phyloP scores from a whole-genome alignment of 64 coral and sea anemone species.

The Montipora efflorescens region DNA sequence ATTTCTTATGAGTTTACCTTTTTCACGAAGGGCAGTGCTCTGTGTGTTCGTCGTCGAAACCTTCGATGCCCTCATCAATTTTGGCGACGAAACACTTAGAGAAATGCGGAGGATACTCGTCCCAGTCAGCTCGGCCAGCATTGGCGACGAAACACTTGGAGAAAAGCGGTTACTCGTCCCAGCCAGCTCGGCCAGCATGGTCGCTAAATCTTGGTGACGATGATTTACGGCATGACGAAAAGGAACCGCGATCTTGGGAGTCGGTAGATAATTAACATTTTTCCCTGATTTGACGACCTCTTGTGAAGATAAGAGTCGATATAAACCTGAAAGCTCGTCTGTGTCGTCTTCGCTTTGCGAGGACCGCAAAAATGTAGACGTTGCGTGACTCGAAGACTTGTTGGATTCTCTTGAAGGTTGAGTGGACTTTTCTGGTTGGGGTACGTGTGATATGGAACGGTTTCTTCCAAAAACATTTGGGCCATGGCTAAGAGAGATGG shows the following conservation, averaged over 20 bases:
- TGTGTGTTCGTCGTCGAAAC: neutral
- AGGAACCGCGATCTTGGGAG: neutral
- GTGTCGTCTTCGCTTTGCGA: neutral
- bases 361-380: neutral
- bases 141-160: neutral
- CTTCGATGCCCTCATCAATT: neutral
- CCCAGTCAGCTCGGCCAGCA: constrained; percentile 31
- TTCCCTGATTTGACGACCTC: neutral
- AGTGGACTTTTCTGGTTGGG: neutral
- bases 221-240: neutral
- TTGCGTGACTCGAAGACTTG: neutral
- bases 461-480: neutral
- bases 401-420: neutral
- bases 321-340: constrained; percentile 12
- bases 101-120: neutral
- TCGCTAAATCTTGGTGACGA: neutral
- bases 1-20: constrained; percentile 2
- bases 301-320: constrained; percentile 16
- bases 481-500: neutral
- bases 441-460: neutral
- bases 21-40: neutral
- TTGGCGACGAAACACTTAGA: neutral
- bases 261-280: neutral
- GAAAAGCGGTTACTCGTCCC: neutral
- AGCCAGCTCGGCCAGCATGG: constrained; percentile 29